Conservation (phyloP, 2,888 invertebrate genomes). For the Diarsia rubi region DNA sequence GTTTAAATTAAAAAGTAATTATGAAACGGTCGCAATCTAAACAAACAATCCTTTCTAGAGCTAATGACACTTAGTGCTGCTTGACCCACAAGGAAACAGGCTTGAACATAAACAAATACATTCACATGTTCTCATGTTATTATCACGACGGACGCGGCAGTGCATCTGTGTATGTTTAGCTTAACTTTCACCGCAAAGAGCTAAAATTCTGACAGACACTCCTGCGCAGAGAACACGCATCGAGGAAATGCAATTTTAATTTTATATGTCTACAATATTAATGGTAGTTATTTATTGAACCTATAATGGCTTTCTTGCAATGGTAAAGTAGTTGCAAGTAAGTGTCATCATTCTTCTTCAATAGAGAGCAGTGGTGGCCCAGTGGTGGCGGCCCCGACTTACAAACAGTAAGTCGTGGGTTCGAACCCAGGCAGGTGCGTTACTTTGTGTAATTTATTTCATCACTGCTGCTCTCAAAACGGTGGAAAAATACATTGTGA, state of each 20-base stretch:
- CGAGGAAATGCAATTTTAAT: constrained; percentile 31
- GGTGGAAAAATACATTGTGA: too few species aligned
- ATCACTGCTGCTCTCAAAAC: too few species aligned
- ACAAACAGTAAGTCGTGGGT: too few species aligned
- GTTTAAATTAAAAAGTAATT: neutral
- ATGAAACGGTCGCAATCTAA: neutral
- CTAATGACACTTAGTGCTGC: neutral
- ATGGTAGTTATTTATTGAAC: constrained; percentile 2
- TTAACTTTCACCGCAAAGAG: constrained; percentile 59
- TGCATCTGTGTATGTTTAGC: constrained; percentile 42
- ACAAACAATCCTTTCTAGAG: constrained; percentile 20
- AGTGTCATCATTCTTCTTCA: neutral
- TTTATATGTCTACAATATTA: neutral
- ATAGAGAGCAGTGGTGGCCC: too few species aligned
- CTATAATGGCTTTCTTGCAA: constrained; percentile 3
- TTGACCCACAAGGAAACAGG: constrained; percentile 43
- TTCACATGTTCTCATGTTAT: constrained; percentile 34
- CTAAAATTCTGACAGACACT: constrained; percentile 42
- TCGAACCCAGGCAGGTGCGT: too few species aligned
- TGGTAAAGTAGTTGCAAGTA: neutral
- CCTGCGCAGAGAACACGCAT: constrained; percentile 36
- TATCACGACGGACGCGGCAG: constrained; percentile 27
- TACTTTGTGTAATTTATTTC: too few species aligned
- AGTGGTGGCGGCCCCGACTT: too few species aligned
- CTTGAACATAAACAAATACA: constrained; percentile 15